These are phyloP conservation scores for Amphipoea oculea DNA, from an alignment of 2,888 invertebrate genomes.

Conservation along the genomic window DNA sequence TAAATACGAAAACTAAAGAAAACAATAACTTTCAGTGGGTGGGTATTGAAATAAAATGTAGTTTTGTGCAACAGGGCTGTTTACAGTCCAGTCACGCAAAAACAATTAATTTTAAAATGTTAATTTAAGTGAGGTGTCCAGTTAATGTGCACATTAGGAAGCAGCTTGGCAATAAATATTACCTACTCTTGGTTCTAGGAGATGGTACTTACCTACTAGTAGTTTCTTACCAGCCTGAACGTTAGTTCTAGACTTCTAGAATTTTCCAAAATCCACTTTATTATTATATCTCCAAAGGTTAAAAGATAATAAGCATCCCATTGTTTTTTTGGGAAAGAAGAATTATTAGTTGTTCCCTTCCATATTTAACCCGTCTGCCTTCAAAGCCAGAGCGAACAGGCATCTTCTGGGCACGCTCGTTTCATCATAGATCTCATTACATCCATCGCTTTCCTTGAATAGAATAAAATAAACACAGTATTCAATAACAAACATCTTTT, in stretches of 20 bases:
- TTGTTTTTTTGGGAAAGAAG: not conserved
- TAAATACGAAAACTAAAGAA: conserved; percentile 52
- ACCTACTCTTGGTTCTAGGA: not conserved
- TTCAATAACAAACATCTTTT: not conserved
- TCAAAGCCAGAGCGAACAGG: no score
- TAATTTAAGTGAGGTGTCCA: conserved; percentile 46
- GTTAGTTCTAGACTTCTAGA: not conserved
- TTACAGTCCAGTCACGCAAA: conserved; percentile 55
- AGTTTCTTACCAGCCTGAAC: not conserved
- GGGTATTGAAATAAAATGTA: conserved; percentile 22
- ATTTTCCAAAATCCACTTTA: not conserved
- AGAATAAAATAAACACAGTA: not conserved
- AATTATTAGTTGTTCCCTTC: not conserved
- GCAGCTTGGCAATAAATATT: conserved; percentile 21
- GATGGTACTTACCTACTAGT: not conserved
- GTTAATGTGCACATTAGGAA: conserved; percentile 48
- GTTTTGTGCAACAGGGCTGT: conserved; percentile 21
- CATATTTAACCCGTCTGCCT: no score
- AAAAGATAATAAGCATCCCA: not conserved
- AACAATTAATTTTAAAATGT: conserved; percentile 54
- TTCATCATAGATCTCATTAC: no score
- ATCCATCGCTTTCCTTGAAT: not conserved
- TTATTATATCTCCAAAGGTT: not conserved
- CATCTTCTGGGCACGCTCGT: no score
- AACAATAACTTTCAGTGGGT: conserved; percentile 25